Evolutionary conservation across 2,888 invertebrate genomes (phyloP).

Genomic region (Metellina segmentata): DNA sequence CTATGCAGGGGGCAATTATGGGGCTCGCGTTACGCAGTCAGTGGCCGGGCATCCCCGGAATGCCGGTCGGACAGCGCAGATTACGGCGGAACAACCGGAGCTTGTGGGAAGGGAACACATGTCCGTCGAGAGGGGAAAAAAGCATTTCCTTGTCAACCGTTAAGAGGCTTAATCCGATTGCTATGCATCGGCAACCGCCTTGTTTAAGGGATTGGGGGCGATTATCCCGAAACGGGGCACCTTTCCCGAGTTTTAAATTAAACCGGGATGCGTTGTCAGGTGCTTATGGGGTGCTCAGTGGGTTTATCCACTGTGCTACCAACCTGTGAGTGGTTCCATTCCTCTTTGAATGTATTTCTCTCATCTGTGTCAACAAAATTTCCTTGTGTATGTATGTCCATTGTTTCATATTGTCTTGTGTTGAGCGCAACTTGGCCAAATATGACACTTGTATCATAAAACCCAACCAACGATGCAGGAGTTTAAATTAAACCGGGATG

Average conservation of each 20-base stretch:
- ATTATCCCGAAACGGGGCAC: conserved; percentile 10
- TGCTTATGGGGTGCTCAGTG: no score
- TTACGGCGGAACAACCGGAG: conserved; percentile 67
- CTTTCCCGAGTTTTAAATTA: conserved; percentile 25
- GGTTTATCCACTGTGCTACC: no score
- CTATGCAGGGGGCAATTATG: conserved; percentile 56
- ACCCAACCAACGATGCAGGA: no score
- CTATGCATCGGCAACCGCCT: conserved; percentile 48
- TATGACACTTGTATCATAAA: no score
- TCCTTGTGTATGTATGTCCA: no score
- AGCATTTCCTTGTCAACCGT: conserved; percentile 70
- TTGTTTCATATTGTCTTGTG: no score
- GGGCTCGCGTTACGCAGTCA: conserved; percentile 47
- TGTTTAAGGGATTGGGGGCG: conserved; percentile 54
- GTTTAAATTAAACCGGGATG: no score
- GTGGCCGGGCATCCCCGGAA: conserved; percentile 49
- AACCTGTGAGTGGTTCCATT: no score
- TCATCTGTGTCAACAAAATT: no score
- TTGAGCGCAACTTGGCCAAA: no score
- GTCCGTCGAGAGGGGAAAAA: conserved; percentile 54
- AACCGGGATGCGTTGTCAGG: no score
- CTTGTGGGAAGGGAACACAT: conserved; percentile 70
- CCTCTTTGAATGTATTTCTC: no score
- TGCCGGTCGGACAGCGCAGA: conserved; percentile 30
- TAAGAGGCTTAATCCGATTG: conserved; percentile 69